Evolutionary conservation across 2,113 vertebrate genomes (phyloP), one percentile per base, ranked within the genome.

Genomic region (Cebus imitator): DNA sequence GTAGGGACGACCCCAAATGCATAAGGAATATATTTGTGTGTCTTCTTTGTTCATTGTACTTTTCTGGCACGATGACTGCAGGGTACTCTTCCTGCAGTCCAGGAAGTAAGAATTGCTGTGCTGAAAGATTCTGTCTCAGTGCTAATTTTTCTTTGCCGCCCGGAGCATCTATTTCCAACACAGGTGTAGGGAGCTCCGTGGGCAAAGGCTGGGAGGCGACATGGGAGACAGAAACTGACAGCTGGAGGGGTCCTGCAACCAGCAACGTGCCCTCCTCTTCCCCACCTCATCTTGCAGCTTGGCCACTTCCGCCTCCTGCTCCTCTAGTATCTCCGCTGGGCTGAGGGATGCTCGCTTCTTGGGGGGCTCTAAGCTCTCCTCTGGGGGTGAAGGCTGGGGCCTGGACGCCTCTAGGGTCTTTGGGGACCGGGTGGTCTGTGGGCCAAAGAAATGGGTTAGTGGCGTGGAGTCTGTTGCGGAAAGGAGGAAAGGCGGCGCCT

Each of bases 201-300:
- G 40, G 25, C 43, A 57, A 61, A 57, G 64, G 10, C 76, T 50
- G 3, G 23, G 75, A 50, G 25, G 83, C 23, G 70, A 82, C 64
- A 48, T 13, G 23, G 73, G 6, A 80, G 40, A 61, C 75, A 83
- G 66, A 72, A 78, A 30, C 3, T 68, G 91, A 17, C n/a, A 11
- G 10, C 23, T 66, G 50, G 21, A 32, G 8, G 37, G 45, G 8
- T 8, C 48, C 27, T 32, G 43, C 16, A 16, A 43, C 21, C 45
- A 48, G n/a, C 10, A 14, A 45, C 12, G 0, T 3, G 35, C 6
- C 3, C 48, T 21, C 9, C 37, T 40, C 37, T 40, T 20, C 0
- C 50, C 96, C 4, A 98, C 98, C 97, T 98, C 89, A 73, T 97
- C 96, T 48, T 97, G 97, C 75, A 98, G 96, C 57, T 48, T 94